Evolutionary conservation across 1,140 invertebrate species (phyloP), one percentile per base, ranked within the genome.

Genomic region (Brachionus koreanus): DNA sequence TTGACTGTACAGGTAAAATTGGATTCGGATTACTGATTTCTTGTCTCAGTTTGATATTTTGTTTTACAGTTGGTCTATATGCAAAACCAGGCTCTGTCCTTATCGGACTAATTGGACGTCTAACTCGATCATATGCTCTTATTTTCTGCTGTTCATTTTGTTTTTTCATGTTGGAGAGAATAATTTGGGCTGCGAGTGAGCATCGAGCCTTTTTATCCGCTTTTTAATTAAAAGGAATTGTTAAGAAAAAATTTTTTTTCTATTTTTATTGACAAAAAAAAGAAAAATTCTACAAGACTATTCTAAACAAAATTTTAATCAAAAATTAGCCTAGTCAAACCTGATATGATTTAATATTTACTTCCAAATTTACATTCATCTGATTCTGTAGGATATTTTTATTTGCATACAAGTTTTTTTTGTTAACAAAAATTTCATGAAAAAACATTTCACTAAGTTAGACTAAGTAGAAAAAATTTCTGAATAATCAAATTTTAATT

Each of bases 141-240:
- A 49, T 49, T 23, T 46, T 74, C 43, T 43, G 37, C 43, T 74
- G 42, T 12, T 46, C 69, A 19, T 69, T 46, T 46, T 74, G 69
- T 46, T 74, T 74, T 39, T 74, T 42, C 16, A 74, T 74, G 39
- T 74, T 74, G 4, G 69, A 74, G 4, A 46, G n/a, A 46, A 74
- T 74, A 5, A 74, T 74, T 46, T 74, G 37, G 33, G 69, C 69
- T 29, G 69, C 69, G 0, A 74, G 39, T 3, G 69, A 74, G 43
- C 69, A 74, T 29, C 42, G 69, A 74, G 37, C 69, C 12, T 74
- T 74, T 74, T 74, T 74, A 46, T 43, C 37, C 16, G 42, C 69
- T 74, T 74, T 74, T 19, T 16, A 72, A 72, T 39, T 72, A 39
- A 42, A 72, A 72, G n/a, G 19, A n/a, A 39, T 12, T 16, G 42